Evolutionary conservation across 2,797 vertebrate genomes (phyloP).

Genomic region (Amblyraja radiata): DNA sequence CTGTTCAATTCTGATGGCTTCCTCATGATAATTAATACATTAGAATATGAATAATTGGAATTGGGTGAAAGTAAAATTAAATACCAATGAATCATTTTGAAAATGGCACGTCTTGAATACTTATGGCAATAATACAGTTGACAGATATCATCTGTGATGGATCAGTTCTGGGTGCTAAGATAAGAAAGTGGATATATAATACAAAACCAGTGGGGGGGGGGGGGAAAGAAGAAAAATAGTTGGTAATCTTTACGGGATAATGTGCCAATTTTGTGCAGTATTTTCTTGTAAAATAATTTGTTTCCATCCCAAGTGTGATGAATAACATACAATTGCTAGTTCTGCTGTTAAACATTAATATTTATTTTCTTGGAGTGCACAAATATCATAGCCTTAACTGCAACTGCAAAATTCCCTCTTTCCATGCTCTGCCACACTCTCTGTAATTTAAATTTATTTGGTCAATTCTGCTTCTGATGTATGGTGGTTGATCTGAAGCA

Average conservation of each 20-base stretch:
- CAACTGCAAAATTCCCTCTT: no score
- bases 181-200: neutral
- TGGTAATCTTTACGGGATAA: neutral
- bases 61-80: neutral
- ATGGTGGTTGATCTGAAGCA: no score
- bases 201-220: neutral
- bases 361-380: neutral
- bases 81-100: neutral
- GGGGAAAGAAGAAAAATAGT: neutral
- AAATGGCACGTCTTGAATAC: neutral
- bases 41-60: neutral
- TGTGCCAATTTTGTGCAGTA: neutral
- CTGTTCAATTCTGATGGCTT: neutral
- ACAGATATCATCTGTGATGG: neutral
- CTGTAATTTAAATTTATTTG: no score
- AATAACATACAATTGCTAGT: neutral
- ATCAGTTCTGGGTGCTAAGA: neutral
- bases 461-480: no score
- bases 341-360: neutral
- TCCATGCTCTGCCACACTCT: no score
- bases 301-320: neutral
- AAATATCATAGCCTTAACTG: neutral
- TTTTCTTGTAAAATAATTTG: neutral
- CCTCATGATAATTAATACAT: neutral
- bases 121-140: neutral